Conservation (phyloP, 2,888 invertebrate species). For the Xestoiulus laeticollis region DNA sequence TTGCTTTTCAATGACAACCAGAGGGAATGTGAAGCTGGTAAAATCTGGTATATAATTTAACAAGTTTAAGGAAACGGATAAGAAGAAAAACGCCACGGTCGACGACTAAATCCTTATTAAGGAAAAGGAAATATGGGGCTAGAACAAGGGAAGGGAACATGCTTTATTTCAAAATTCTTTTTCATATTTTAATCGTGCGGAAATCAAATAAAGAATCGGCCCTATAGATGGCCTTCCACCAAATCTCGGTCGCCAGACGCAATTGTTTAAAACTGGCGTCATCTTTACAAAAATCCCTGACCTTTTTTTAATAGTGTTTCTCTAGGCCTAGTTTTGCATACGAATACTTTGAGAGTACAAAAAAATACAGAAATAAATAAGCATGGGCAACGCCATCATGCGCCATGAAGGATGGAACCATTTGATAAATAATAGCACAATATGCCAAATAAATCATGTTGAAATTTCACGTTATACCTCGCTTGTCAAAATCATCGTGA, state of each 20-base stretch:
- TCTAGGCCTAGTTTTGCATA: background rate
- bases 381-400: background rate
- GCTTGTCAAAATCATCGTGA: constrained; percentile 6
- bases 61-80: background rate
- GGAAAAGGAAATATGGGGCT: background rate
- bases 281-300: constrained; percentile 34
- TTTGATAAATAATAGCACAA: constrained; percentile 35
- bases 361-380: background rate
- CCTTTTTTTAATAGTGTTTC: constrained; percentile 18
- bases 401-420: constrained; percentile 19
- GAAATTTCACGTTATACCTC: constrained; percentile 17
- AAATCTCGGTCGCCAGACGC: background rate
- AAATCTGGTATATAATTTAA: background rate
- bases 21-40: too few relatives aligned
- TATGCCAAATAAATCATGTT: constrained; percentile 31
- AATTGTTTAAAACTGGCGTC: constrained; percentile 28
- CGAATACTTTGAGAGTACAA: background rate
- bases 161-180: background rate
- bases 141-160: constrained; percentile 1
- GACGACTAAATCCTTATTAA: background rate
- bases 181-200: constrained; percentile 39
- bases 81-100: background rate
- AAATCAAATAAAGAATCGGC: background rate
- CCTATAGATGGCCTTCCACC: background rate
- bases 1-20: too few relatives aligned